A percentile compares a stretch with the other conserved stretches of the same genome.
phyloP scores from a whole-genome alignment of 1,140 invertebrate species.

The Brachionus calyciflorus region DNA sequence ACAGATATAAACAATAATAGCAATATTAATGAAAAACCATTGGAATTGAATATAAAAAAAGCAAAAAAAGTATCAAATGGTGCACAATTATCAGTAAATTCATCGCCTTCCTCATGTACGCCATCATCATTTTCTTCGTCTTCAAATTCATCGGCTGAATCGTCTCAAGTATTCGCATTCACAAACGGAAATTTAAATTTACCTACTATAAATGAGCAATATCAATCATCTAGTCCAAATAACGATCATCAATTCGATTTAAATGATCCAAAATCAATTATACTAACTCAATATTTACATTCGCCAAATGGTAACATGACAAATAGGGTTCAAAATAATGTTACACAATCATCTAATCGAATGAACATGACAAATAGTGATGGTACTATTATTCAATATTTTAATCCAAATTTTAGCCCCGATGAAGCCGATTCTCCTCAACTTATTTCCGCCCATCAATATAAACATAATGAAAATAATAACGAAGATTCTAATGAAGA shows the following conservation, averaged over 20 bases:
- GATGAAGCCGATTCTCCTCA: conserved; percentile 16
- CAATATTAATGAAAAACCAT: neutral
- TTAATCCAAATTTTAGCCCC: conserved; percentile 5
- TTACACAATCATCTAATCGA: neutral
- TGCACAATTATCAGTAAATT: conserved; percentile 27
- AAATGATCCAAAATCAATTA: conserved; percentile 13
- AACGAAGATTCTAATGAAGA: conserved; percentile 8
- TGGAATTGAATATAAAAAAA: neutral
- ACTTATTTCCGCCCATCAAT: neutral
- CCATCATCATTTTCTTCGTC: conserved; percentile 33
- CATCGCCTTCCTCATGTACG: conserved; percentile 20
- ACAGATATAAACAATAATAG: conserved; percentile 7
- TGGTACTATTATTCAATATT: conserved; percentile 5
- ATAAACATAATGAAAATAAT: neutral
- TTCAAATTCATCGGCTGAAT: neutral
- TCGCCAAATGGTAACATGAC: neutral
- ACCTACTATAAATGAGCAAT: conserved; percentile 5
- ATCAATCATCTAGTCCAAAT: neutral
- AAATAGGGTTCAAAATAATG: neutral
- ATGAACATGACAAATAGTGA: neutral
- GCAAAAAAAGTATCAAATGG: neutral
- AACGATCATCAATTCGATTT: conserved; percentile 16
- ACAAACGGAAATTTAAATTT: neutral
- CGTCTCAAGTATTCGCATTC: conserved; percentile 26
- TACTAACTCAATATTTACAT: neutral